Conservation (phyloP, 1,140 invertebrate species). For the Marisa cornuarietis region DNA sequence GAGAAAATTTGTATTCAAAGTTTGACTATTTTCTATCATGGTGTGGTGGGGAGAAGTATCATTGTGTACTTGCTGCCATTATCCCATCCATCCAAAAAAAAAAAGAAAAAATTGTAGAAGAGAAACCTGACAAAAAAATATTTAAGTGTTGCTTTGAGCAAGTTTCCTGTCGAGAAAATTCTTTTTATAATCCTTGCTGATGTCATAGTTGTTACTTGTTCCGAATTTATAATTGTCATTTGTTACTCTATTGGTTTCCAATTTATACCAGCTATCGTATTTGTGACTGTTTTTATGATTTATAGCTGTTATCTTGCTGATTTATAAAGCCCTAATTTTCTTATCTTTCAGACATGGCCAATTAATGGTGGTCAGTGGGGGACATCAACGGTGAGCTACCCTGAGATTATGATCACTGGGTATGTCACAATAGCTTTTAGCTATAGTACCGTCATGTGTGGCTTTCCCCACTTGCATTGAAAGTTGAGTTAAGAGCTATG, state of each 20-base stretch:
- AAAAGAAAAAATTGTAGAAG: too few species aligned
- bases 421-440: slow-evolving; percentile 33
- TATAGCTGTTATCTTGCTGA: neutral
- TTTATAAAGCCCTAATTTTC: neutral
- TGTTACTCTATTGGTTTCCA: neutral
- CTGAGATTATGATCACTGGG: slow-evolving; percentile 95
- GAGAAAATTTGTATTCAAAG: too few species aligned
- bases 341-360: slow-evolving; percentile 76
- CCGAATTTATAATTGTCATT: neutral
- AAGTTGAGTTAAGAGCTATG: too few species aligned
- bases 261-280: neutral
- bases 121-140: too few species aligned
- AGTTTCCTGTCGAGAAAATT: too few species aligned
- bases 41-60: too few species aligned
- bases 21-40: too few species aligned
- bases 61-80: too few species aligned
- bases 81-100: too few species aligned
- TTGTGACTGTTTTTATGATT: neutral
- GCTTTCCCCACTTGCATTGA: neutral
- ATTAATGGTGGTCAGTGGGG: slow-evolving; percentile 94
- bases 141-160: too few species aligned
- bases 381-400: slow-evolving; percentile 90
- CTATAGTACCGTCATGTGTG: neutral
- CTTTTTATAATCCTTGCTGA: too few species aligned
- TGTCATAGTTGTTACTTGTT: too few species aligned